Base-by-base conservation (phyloP, 2,797 vertebrate species). In the Sebastolobus altivelis region DNA sequence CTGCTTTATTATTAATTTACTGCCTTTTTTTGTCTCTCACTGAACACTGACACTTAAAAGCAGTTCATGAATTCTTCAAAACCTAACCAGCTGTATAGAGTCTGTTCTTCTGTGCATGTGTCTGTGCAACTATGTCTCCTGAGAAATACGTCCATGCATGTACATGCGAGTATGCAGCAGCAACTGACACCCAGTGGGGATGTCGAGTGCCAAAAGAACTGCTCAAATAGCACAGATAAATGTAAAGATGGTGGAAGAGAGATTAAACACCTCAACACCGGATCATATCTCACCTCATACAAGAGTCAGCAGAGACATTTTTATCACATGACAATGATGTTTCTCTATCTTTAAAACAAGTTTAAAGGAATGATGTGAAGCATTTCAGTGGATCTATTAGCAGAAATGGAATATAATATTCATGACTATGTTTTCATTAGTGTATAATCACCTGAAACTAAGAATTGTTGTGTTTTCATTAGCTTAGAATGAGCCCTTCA, bases 1-100 rank as follows among this genome's bases (percentile, higher is more conserved):
- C 65, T 72, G 20, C 72, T 85, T 74, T 80, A 67, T 81, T 52
- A 65, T 65, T 82, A 18, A 83, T 78, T 73, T 46, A 58, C 33
- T 75, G 49, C n/a, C 33, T 18, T 65, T 79, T 54, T 54, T 74
- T 77, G n/a, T 74, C 12, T 62, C 31, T 65, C 52, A 37, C 31
- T 62, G 25, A 83, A 68, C 18, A 65, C 29, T 66, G 9, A 37
- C 56, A 22, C 37, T 72, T 67, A 61, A 84, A 77, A 81, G 56
- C 76, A 66, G 52, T 60, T 67, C 61, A 74, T 72, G 49, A 78
- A 72, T 80, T 80, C 68, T 77, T 81, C 46, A 76, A 59, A 74
- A 74, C 35, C 6, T 46, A 10, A 25, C n/a, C 56, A 35, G 8
- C 33, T 65, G 20, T 69, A 52, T 66, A 46, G 37, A 71, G 27